A percentile compares a stretch with the other conserved stretches of the same genome.
Conservation (phyloP, 2,888 invertebrate species). For the Drosophila robusta region DNA sequence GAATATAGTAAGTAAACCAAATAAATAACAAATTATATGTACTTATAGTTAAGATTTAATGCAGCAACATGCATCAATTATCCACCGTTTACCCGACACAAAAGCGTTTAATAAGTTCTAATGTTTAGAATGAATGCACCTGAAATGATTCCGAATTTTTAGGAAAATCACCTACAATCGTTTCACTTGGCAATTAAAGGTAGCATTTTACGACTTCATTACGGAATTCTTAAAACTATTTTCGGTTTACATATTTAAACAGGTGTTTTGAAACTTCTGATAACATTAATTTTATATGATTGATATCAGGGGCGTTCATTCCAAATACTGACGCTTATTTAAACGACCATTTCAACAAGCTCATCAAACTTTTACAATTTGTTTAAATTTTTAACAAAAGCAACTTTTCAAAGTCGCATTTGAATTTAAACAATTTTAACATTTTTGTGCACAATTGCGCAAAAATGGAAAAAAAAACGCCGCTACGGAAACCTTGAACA, state of each 20-base stretch:
- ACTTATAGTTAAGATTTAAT: conserved; percentile 30
- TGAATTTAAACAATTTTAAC: conserved; percentile 36
- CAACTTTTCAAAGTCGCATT: conserved; percentile 14
- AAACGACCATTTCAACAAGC: conserved; percentile 22
- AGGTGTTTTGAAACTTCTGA: not conserved
- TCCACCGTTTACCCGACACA: conserved; percentile 41
- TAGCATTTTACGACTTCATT: not conserved
- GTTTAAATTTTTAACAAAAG: conserved; percentile 9
- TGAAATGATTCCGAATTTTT: conserved; percentile 23
- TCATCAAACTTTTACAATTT: conserved; percentile 25
- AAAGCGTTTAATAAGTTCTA: conserved; percentile 21
- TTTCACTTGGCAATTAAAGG: not conserved
- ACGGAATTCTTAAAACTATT: no score
- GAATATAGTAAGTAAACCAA: conserved; percentile 14
- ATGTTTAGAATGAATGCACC: conserved; percentile 43
- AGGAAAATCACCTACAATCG: not conserved
- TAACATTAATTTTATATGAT: conserved; percentile 1
- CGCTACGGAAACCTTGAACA: conserved; percentile 73
- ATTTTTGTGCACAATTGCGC: conserved; percentile 47
- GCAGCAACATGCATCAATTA: conserved; percentile 37
- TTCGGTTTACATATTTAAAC: no score
- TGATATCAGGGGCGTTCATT: conserved; percentile 26
- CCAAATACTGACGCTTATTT: conserved; percentile 26
- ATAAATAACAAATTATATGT: conserved; percentile 17
- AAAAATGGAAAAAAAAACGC: conserved; percentile 56